Evolutionary conservation across 1,140 invertebrate genomes (phyloP), one percentile per base, ranked within the genome.

Genomic region (Colletes latitarsis): DNA sequence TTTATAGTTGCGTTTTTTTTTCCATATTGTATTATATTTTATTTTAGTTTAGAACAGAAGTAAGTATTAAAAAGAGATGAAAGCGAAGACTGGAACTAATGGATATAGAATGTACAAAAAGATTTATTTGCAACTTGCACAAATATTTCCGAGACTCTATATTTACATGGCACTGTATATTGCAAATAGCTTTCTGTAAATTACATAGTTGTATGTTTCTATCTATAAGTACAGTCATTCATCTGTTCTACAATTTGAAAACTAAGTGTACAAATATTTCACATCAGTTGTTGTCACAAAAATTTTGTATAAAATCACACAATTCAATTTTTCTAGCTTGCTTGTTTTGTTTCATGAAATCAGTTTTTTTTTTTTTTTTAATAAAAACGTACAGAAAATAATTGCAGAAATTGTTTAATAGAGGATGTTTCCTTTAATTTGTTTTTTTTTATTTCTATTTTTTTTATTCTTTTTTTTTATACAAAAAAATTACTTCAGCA

Each of bases 141-240:
- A 10, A 12, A 30, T 15, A 15, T 6, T 19, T 14, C 30, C 46
- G 43, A 62, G 6, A 57, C 43, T n/a, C 55, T 52, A 77, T 46
- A 52, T 21, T n/a, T 30, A 19, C 41, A 39, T 64, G 17, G 77
- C 46, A 78, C 55, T 78, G 46, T 46, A 21, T 15, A 63, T 43
- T 78, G 68, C 19, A 30, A 78, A 1, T 55, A 64, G 77, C 49
- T 79, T 55, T 64, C 52, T 49, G 58, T 19, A 41, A 64, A 43
- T 30, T 3, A 19, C 30, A 30, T 60, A 52, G 17, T 60, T 70
- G 5, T 69, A 64, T 55, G 46, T 70, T 39, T 8, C 21, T 49
- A n/a, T 57, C 10, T 30, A 55, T 73, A n/a, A 55, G 55, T 64
- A 9, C 52, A 53, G 14, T 21, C 30, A 55, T 14, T 72, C 19